Evolutionary conservation across 2,888 invertebrate species (phyloP), one percentile per base, ranked within the genome.

Genomic region (Sarcophaga subvicina): DNA sequence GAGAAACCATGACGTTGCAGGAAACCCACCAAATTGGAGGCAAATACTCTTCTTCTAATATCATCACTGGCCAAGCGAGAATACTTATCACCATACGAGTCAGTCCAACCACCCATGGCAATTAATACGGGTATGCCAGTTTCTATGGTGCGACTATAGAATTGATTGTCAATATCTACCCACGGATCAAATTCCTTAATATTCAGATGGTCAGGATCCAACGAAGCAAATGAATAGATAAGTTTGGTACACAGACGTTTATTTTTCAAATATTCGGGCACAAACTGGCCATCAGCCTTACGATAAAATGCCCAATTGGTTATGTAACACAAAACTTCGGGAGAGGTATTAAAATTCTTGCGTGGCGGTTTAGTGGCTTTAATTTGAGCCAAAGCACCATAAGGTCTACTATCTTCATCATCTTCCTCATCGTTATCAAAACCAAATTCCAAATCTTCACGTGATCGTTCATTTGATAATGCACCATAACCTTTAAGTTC

Each of bases 101-200:
- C 98, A 0, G 98, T 98, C 98, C 98, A 99, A 1, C 99, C 99
- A n/a, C 99, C 99, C 78, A 99, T 93, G 1, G 97, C 98, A 49
- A 99, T 93, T 8, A 98, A 92, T 0, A 97, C 96, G 0, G 94
- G 93, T 88, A 95, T 95, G 81, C 94, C 94, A 20, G 97, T 93
- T 0, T 96, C 95, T 0, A 97, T 96, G 2, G 97, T 95, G 88
- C 98, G 94, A 89, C 96, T 95, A 91, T 98, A 98, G 73, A 97
- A 95, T 92, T 96, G 97, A 91, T 98, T 97, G 72, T 97, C 97
- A 45, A 97, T 94, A 92, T 98, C 98, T 1, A 97, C 96, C 97
- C 97, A 97, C 2, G 97, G 96, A 94, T 98, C 98, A 89, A 97
- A 97, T 84, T 97, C 95, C 83, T 96, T 96, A 17, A 98, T 95